Conservation (phyloP, 2,888 invertebrate species). For the Pharmacophagus antenor region DNA sequence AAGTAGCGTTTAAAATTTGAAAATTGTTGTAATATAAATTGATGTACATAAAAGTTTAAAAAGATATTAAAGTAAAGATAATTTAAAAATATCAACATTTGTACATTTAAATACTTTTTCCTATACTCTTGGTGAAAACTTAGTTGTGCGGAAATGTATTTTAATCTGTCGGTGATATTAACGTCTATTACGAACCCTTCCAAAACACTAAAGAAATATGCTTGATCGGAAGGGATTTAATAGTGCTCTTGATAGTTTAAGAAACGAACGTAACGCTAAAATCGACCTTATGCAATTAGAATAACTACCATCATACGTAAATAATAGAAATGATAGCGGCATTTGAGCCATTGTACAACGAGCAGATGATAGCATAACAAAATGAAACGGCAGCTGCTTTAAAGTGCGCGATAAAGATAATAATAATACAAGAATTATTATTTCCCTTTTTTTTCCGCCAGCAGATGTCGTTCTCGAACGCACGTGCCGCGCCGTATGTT, state of each 20-base stretch:
- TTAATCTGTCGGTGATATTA: neutral
- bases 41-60: too few species aligned
- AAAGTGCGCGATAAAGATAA: slow-evolving; percentile 60
- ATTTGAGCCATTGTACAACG: slow-evolving; percentile 31
- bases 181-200: slow-evolving; percentile 12
- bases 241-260: slow-evolving; percentile 9
- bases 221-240: slow-evolving; percentile 23
- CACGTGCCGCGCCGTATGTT: slow-evolving; percentile 66
- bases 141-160: too few species aligned
- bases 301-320: slow-evolving; percentile 10
- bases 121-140: too few species aligned
- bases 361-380: slow-evolving; percentile 38
- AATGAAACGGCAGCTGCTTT: slow-evolving; percentile 59
- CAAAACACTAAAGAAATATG: slow-evolving; percentile 12
- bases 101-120: too few species aligned
- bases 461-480: slow-evolving; percentile 61
- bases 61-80: too few species aligned
- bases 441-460: slow-evolving; percentile 50
- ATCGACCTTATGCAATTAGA: neutral
- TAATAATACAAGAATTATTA: slow-evolving; percentile 48
- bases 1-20: too few species aligned
- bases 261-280: slow-evolving; percentile 1
- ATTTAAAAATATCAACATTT: too few species aligned
- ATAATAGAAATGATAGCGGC: slow-evolving; percentile 20
- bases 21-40: too few species aligned